Base-by-base conservation (phyloP, 2,797 vertebrate genomes). In the Pseudochirops corinnae region DNA sequence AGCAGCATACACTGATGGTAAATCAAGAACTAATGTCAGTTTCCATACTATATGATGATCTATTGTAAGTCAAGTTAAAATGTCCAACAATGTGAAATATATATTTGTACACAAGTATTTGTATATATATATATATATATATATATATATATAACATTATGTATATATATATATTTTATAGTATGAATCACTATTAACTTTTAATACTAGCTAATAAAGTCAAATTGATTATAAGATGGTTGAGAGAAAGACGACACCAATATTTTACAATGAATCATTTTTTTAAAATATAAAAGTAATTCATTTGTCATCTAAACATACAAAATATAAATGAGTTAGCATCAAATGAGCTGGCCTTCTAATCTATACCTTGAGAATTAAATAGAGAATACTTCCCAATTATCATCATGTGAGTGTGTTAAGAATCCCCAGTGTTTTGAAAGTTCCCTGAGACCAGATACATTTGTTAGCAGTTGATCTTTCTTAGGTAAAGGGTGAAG, bases 331-430 rank as follows among this genome's bases (percentile, higher is more conserved):
- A 93, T 93, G 53, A 55, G 82, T 95, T 94, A 93, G 93, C 92
- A 94, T 57, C 96, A 97, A 94, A 87, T 95, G 96, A 96, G 93
- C 96, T 94, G 96, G 91, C 91, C 87, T 97, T 93, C 97, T 95
- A 46, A 60, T 94, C 0, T 90, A 95, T 93, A 93, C 56, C 96
- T 97, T 50, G 33, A 90, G 21, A 90, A 93, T 57, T 57, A 95
- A 91, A 94, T 82, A 95, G 67, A 95, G 96, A 98, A 96, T 2
- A 0, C 33, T 39, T 74, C 6, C 93, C 57, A 91, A 91, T 92
- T 55, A 39, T 97, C 33, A 94, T 94, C 94, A 95, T 87, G 94
- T 94, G 91, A 91, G 94, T 52, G 95, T 29, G 93, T 21, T 74
- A 7, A 39, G 67, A 74, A 74, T 96, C 82, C 0, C 0, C 39